A percentile compares a stretch with the other conserved stretches of the same genome.
phyloP scores from a whole-genome alignment of 2,113 vertebrate genomes.

The Phaethornis superciliosus region DNA sequence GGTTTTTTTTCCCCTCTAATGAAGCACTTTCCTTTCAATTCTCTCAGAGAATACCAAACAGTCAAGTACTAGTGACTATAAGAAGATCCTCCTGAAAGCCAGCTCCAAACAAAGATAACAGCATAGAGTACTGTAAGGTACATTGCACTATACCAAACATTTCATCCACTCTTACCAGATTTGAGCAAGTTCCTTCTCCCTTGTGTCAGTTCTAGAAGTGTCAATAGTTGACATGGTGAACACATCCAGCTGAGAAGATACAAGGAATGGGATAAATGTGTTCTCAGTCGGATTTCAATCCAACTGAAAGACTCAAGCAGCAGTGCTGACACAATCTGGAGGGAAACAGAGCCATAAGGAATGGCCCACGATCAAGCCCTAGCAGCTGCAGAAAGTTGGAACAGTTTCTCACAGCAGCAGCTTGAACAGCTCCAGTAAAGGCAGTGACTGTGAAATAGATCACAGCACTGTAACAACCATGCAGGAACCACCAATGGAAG shows the following conservation, averaged over 20 bases:
- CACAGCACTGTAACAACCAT: background rate
- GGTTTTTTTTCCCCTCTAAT: background rate
- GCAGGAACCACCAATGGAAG: background rate
- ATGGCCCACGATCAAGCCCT: background rate
- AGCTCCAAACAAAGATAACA: background rate
- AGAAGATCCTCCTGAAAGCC: background rate
- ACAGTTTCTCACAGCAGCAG: background rate
- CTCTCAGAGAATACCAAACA: background rate
- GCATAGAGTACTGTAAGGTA: background rate
- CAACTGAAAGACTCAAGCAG: background rate
- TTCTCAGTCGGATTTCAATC: background rate
- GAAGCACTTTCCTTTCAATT: background rate
- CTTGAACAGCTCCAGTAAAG: background rate
- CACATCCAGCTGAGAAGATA: background rate
- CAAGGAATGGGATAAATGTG: background rate
- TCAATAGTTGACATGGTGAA: background rate
- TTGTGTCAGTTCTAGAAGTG: background rate
- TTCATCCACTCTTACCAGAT: background rate
- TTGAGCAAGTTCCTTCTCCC: background rate
- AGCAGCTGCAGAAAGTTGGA: background rate
- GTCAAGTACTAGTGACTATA: background rate
- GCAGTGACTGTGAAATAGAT: background rate
- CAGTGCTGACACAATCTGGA: background rate
- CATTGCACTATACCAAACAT: background rate
- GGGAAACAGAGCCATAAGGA: background rate